A percentile compares a stretch with the other conserved stretches of the same genome.
Evolutionary conservation across 2,113 vertebrate species (phyloP).

Genomic region (Sebastes fasciatus): DNA sequence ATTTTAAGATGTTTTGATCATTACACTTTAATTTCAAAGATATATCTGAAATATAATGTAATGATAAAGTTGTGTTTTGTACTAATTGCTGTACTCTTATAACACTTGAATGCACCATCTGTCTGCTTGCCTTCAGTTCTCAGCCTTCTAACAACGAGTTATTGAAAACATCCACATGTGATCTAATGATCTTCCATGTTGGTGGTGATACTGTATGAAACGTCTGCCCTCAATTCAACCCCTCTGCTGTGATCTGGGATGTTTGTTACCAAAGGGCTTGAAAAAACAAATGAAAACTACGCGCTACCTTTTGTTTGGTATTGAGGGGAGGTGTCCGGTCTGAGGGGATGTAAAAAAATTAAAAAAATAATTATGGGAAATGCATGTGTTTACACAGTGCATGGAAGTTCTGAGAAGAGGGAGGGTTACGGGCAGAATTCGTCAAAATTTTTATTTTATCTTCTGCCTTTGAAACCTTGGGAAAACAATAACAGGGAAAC

Average conservation of each 20-base stretch:
- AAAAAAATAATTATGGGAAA: conserved; percentile 73
- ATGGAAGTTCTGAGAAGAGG: conserved; percentile 37
- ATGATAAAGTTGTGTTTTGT: background rate
- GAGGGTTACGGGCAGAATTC: conserved; percentile 29
- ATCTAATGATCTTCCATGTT: conserved; percentile 20
- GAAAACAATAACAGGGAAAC: conserved; percentile 58
- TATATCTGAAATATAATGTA: background rate
- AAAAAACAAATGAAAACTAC: conserved; percentile 67
- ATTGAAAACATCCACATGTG: conserved; percentile 33
- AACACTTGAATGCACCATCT: background rate
- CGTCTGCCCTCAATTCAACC: conserved; percentile 45
- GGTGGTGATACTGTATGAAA: conserved; percentile 3
- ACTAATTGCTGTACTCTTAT: background rate
- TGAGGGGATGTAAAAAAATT: conserved; percentile 25
- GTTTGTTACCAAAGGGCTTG: conserved; percentile 62
- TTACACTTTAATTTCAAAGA: background rate
- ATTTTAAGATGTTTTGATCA: background rate
- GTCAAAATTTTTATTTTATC: conserved; percentile 49
- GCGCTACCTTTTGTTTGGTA: conserved; percentile 63
- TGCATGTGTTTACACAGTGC: conserved; percentile 58
- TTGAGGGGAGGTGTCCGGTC: conserved; percentile 53
- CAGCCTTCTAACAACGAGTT: conserved; percentile 27
- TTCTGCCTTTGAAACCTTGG: conserved; percentile 60
- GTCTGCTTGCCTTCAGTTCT: background rate
- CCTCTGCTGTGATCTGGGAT: conserved; percentile 45